Evolutionary conservation across 1,140 invertebrate genomes (phyloP), one percentile per base, ranked within the genome.

Genomic region (Galendromus occidentalis): DNA sequence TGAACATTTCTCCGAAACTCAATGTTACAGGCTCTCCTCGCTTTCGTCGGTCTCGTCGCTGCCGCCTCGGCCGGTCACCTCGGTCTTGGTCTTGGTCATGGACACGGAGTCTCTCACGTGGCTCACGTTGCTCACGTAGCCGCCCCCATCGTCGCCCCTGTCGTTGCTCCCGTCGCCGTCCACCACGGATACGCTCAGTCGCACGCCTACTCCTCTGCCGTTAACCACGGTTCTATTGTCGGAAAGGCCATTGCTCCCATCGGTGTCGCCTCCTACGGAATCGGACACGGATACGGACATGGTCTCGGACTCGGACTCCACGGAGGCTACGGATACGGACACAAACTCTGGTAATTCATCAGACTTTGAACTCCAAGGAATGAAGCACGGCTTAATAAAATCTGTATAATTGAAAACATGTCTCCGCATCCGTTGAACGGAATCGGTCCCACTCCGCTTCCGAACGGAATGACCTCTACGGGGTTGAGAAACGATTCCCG

Each of bases 321-420:
- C 51, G 51, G 51, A 17, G 51, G 51, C 17, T 59, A 29, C 51
- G 51, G 51, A 59, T 59, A 59, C 51, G 51, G 51, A 59, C 25
- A 25, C 33, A 59, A 59, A 33, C 51, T 59, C 51, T 59, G 51
- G 51, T 59, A 59, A 25, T 29, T 47, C 18, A 9, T 39, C 9
- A 6, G 33, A 39, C 9, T 4, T 39, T 4, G 9, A 39, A 6
- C 33, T 6, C 33, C 33, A 39, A 6, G 4, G 33, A 39, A 4
- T 6, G 33, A 39, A 39, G 4, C 4, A 9, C 33, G 4, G 33
- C 33, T 6, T 39, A 39, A 39, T 39, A 39, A 39, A 39, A 4
- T 39, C 4, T 39, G 33, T 39, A 39, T 39, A 39, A 9, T 39
- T 39, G 33, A 39, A 39, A 39, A 4, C 4, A 4, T 39, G 33